phyloP scores from a whole-genome alignment of 1,140 invertebrate species.

The Apis florea region DNA sequence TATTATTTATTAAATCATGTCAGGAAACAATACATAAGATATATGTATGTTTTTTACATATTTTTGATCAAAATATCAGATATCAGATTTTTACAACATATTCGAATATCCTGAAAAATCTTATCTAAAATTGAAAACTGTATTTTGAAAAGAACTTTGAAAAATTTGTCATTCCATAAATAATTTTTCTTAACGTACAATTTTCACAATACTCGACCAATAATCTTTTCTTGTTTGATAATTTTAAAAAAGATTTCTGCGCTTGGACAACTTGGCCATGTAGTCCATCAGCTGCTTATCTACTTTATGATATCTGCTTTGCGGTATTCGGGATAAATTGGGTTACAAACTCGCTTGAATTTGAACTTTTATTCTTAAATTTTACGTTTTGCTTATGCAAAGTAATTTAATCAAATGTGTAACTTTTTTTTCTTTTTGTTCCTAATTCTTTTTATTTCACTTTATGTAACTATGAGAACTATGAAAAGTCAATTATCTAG shows the following conservation, averaged over 20 bases:
- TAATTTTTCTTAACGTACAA: neutral
- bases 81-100: no score
- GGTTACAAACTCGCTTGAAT: neutral
- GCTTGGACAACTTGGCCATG: neutral
- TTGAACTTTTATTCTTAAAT: neutral
- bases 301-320: neutral
- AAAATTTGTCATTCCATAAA: neutral
- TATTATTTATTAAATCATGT: no score
- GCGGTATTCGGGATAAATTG: neutral
- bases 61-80: no score
- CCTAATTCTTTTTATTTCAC: neutral
- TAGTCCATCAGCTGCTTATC: neutral
- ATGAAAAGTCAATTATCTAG: neutral
- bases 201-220: neutral
- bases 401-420: no score
- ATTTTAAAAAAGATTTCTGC: neutral
- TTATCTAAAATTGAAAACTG: no score
- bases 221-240: neutral
- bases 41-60: no score
- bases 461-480: neutral
- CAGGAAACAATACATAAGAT: no score
- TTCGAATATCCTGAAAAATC: no score
- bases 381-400: neutral
- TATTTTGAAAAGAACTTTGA: no score
- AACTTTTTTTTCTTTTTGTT: neutral